Evolutionary conservation across 2,888 invertebrate species (phyloP), one percentile per base, ranked within the genome.

Genomic region (Gnatocerus cornutus): DNA sequence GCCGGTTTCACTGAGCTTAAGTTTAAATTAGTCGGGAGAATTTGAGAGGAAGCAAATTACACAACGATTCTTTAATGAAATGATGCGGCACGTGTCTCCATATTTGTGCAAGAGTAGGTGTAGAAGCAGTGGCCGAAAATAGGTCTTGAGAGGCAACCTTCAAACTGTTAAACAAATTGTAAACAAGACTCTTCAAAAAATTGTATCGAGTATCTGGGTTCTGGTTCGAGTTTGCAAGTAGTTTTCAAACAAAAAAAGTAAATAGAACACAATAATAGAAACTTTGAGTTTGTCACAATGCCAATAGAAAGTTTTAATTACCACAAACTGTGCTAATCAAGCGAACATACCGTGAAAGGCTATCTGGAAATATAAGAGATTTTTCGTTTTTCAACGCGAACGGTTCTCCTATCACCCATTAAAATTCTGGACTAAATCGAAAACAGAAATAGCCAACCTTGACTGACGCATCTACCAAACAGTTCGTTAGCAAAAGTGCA

Each of bases 271-370:
- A 68, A 68, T 62, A 68, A 68, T 59, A 68, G 61, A 68, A 68
- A 68, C 59, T 61, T 21, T 16, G 30, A 41, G 41, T 53, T 68
- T 62, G 68, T 63, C 63, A 68, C 68, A 62, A 62, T 62, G 56
- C 68, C 68, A 62, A 63, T 68, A 68, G 62, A 68, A 68, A 68
- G 62, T 68, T 68, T 62, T 68, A 68, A 68, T 68, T 68, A 62
- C 68, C 50, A 39, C 59, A 62, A 62, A 45, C 30, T 21, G 68
- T 55, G 68, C 61, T 53, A 53, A 61, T 59, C 68, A 62, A 37
- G 63, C 27, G 52, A 52, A 30, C 53, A 33, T 16, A 37, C 50
- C 53, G 64, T 64, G 64, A 64, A 64, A 64, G 64, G 53, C 43
- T 9, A 41, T 16, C 13, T 41, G 1, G 53, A 41, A 46, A 46